These are phyloP conservation scores for Pimpla rufipes DNA, from an alignment of 2,888 invertebrate genomes.

Conservation along the genomic window DNA sequence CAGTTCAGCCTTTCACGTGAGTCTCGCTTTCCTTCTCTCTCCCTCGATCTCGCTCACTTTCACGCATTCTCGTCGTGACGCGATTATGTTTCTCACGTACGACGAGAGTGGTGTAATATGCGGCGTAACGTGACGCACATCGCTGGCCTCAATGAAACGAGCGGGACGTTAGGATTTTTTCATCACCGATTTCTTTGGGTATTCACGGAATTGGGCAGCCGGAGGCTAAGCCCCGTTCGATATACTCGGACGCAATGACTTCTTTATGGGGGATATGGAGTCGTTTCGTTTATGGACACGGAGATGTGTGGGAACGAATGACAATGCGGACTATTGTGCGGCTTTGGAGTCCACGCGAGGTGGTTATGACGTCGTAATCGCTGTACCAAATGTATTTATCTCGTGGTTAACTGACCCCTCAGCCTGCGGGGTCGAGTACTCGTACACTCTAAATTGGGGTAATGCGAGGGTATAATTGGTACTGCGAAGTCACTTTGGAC, in stretches of 20 bases:
- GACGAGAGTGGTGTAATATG: constrained; percentile 23
- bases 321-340: neutral
- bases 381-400: neutral
- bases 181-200: neutral
- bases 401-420: neutral
- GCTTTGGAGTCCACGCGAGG: neutral
- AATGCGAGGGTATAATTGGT: neutral
- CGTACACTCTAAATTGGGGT: too few relatives aligned
- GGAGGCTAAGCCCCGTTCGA: neutral
- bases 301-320: neutral
- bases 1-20: neutral
- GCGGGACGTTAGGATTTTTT: neutral
- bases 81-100: constrained; percentile 36
- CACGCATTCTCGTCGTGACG: neutral
- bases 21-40: neutral
- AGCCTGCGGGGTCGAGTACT: neutral
- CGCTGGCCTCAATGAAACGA: neutral
- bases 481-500: neutral
- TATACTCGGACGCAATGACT: neutral
- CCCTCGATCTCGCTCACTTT: constrained; percentile 4
- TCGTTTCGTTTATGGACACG: neutral
- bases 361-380: neutral
- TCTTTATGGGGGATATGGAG: constrained; percentile 4
- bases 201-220: neutral
- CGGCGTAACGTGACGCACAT: constrained; percentile 3